Percentiles rank a stretch among this genome's conserved stretches.
These are phyloP conservation scores for Dorcus parallelipipedus DNA, from an alignment of 2,888 invertebrate genomes.

Conservation along the genomic window DNA sequence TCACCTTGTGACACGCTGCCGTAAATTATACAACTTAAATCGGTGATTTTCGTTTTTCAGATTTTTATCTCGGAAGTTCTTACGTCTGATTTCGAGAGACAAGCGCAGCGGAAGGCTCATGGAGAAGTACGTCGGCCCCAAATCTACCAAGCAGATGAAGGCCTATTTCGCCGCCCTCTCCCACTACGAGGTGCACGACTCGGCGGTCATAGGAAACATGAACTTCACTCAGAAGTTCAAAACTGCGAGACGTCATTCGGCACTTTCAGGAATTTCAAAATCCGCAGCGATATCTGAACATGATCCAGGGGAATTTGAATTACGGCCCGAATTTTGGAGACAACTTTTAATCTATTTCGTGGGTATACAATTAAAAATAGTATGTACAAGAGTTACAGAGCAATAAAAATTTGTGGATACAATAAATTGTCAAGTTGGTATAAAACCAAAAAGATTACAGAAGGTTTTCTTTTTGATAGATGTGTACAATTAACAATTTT, in stretches of 20 bases:
- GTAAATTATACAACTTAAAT: no score
- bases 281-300: constrained; percentile 9
- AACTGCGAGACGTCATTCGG: constrained; percentile 16
- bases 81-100: constrained; percentile 18
- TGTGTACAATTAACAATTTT: no score
- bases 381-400: no score
- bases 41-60: no score
- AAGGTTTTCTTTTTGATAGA: no score
- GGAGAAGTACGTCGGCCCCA: constrained; percentile 22
- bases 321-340: constrained; percentile 9
- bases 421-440: no score
- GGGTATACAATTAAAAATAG: no score
- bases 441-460: no score
- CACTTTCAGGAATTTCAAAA: constrained; percentile 14
- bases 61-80: constrained; percentile 18
- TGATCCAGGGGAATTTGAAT: constrained; percentile 19
- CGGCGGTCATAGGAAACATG: constrained; percentile 18
- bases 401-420: no score
- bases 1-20: constrained; percentile 16
- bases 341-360: not conserved
- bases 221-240: constrained; percentile 16
- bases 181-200: constrained; percentile 20
- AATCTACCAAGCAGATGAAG: constrained; percentile 19
- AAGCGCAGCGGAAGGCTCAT: constrained; percentile 10
- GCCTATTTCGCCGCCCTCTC: constrained; percentile 16